These are phyloP conservation scores for Xanthorhoe designata DNA, from an alignment of 2,888 invertebrate species.

Conservation along the genomic window DNA sequence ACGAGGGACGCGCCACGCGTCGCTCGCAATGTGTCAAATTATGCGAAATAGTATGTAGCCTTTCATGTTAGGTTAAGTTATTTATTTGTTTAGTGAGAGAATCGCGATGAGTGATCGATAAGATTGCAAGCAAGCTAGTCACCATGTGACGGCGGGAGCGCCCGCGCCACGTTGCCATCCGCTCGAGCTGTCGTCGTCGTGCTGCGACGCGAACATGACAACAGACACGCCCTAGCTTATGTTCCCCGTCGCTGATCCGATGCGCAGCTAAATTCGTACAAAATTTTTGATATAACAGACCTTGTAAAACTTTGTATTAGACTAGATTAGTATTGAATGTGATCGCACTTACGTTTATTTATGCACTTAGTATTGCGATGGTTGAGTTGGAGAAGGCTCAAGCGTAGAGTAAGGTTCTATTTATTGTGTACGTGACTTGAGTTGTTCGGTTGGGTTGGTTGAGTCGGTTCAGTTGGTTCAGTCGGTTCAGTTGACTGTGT, in stretches of 20 bases:
- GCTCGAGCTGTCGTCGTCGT: constrained; percentile 60
- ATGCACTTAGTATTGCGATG: constrained; percentile 60
- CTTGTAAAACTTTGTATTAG: constrained; percentile 60
- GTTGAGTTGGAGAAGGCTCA: constrained; percentile 54
- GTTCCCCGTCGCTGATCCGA: constrained; percentile 51
- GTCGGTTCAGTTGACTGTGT: constrained; percentile 53
- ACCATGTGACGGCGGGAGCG: constrained; percentile 66
- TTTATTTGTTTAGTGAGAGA: constrained; percentile 82
- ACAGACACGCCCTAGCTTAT: constrained; percentile 56
- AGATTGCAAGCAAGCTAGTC: constrained; percentile 83
- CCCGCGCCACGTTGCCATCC: constrained; percentile 75
- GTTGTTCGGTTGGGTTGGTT: constrained; percentile 45
- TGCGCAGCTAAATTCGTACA: constrained; percentile 64
- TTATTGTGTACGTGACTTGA: constrained; percentile 47
- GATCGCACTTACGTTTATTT: constrained; percentile 73
- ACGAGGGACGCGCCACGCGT: constrained; percentile 54
- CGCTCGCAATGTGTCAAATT: constrained; percentile 69
- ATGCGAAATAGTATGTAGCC: constrained; percentile 61
- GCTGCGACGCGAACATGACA: constrained; percentile 59
- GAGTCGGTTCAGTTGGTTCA: constrained; percentile 44
- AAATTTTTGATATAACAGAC: constrained; percentile 71
- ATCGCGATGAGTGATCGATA: constrained; percentile 72
- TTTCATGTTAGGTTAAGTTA: constrained; percentile 75
- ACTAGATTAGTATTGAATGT: constrained; percentile 68
- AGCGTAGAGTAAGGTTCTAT: constrained; percentile 56